A percentile compares a stretch with the other conserved stretches of the same genome.
These are phyloP conservation scores for Lasius platythorax DNA, from an alignment of 2,888 invertebrate species.

Conservation along the genomic window DNA sequence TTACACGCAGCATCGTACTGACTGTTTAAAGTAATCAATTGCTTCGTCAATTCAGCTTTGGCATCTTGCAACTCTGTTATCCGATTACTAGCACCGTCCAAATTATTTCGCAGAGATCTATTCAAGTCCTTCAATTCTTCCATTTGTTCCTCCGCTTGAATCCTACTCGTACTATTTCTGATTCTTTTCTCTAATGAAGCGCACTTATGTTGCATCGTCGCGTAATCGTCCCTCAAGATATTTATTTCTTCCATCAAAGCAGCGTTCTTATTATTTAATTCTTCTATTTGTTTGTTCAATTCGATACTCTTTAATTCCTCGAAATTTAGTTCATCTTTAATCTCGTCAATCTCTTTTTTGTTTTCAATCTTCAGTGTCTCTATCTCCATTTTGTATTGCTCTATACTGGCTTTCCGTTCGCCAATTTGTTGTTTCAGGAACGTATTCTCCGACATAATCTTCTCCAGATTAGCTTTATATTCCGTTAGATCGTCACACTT, in stretches of 20 bases:
- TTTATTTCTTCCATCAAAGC: conserved; percentile 86
- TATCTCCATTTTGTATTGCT: conserved; percentile 84
- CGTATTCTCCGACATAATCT: conserved; percentile 79
- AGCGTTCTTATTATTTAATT: conserved; percentile 85
- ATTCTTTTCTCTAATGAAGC: conserved; percentile 83
- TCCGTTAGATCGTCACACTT: conserved; percentile 84
- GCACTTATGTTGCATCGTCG: conserved; percentile 85
- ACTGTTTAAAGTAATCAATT: conserved; percentile 72
- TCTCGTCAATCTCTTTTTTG: conserved; percentile 74
- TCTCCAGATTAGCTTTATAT: conserved; percentile 82
- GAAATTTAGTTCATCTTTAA: conserved; percentile 75
- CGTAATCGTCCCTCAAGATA: conserved; percentile 86
- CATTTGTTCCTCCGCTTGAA: conserved; percentile 78
- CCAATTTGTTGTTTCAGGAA: conserved; percentile 76
- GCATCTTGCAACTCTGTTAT: conserved; percentile 78
- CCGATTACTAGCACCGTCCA: conserved; percentile 83
- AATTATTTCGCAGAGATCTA: conserved; percentile 79
- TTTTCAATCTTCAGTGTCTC: conserved; percentile 85
- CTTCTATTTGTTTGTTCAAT: conserved; percentile 83
- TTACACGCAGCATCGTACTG: conserved; percentile 67
- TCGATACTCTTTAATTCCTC: conserved; percentile 81
- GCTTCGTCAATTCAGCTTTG: conserved; percentile 75
- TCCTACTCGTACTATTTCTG: conserved; percentile 87
- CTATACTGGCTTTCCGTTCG: conserved; percentile 73
- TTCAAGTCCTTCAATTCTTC: conserved; percentile 81